phyloP scores from a whole-genome alignment of 2,113 vertebrate species.

The Ailurus styani region DNA sequence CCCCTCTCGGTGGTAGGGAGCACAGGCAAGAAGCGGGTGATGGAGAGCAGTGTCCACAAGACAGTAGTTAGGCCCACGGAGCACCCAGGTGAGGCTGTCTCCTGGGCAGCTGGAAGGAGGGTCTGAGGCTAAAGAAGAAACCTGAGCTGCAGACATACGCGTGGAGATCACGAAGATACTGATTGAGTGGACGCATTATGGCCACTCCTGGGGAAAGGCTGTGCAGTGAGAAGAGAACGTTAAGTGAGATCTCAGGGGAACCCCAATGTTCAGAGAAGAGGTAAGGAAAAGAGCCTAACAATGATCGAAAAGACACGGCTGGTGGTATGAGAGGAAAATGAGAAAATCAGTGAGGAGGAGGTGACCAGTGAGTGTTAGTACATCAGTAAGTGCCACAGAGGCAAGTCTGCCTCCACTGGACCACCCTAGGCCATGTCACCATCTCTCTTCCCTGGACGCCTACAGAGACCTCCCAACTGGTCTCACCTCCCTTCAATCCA shows the following conservation, averaged over 20 bases:
- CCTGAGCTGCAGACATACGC: not conserved
- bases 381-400: not conserved
- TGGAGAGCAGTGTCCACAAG: no score
- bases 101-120: no score
- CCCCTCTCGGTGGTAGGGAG: not conserved
- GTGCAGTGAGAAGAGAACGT: not conserved
- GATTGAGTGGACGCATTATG: not conserved
- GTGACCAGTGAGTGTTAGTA: no score
- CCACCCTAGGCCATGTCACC: not conserved
- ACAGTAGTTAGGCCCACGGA: not conserved
- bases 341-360: not conserved
- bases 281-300: not conserved
- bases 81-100: not conserved
- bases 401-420: not conserved
- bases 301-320: not conserved
- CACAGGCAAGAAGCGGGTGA: not conserved
- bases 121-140: not conserved
- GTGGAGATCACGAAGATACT: not conserved
- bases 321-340: not conserved
- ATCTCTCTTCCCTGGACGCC: not conserved
- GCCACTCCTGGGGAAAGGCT: not conserved
- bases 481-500: not conserved
- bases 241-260: not conserved
- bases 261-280: not conserved
- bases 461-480: not conserved